Conservation (phyloP, 1,140 invertebrate genomes). For the Ridgeia piscesae region DNA sequence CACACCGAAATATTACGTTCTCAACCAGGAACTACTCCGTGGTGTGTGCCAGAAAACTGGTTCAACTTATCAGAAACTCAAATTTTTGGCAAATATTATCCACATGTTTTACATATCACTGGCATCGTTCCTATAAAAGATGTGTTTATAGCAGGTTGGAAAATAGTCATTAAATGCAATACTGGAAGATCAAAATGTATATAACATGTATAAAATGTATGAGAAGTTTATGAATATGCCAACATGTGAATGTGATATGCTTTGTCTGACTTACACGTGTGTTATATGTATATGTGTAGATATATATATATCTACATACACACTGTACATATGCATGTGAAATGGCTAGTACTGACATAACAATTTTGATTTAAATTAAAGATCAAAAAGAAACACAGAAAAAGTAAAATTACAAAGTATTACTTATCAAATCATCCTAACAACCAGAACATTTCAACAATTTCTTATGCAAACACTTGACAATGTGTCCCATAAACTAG, state of each 20-base stretch:
- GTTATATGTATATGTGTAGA: too few relatives aligned
- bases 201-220: not conserved
- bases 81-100: not conserved
- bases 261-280: not conserved
- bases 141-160: not conserved
- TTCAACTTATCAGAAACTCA: not conserved
- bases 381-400: not conserved
- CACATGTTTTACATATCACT: not conserved
- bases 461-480: not conserved
- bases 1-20: not conserved
- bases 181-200: not conserved
- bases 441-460: not conserved
- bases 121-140: too few relatives aligned
- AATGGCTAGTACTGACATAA: not conserved
- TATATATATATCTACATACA: too few relatives aligned
- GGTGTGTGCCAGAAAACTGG: not conserved
- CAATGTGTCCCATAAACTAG: too few relatives aligned
- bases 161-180: not conserved
- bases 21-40: not conserved
- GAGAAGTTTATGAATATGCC: not conserved
- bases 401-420: not conserved
- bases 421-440: not conserved
- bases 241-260: not conserved
- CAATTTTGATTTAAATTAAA: not conserved
- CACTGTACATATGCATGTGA: too few relatives aligned